These are phyloP conservation scores for Ecliptopera silaceata DNA, from an alignment of 2,888 invertebrate genomes.

Conservation along the genomic window DNA sequence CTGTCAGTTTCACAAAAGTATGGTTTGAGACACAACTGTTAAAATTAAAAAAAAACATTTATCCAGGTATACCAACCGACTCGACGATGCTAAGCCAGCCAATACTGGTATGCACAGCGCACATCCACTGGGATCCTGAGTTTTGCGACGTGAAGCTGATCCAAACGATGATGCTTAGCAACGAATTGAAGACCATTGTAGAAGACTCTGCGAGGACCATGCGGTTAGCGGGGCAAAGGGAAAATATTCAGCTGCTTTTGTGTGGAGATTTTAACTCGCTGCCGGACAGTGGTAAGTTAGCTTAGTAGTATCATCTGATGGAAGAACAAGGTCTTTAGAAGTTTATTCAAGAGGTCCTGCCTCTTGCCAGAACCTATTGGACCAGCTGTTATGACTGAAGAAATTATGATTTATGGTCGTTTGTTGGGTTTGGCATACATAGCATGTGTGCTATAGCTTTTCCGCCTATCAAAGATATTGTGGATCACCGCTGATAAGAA, in stretches of 20 bases:
- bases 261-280: constrained; percentile 99
- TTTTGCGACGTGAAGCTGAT: constrained; percentile 99
- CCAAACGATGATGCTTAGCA: constrained; percentile 99
- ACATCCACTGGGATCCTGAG: constrained; percentile 99
- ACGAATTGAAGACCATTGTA: constrained; percentile 94
- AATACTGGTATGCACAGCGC: constrained; percentile 97
- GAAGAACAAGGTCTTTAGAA: neutral
- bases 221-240: constrained; percentile 87
- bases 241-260: constrained; percentile 94
- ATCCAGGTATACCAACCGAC: constrained; percentile 87
- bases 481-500: neutral
- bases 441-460: no score
- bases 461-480: no score
- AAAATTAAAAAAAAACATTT: neutral
- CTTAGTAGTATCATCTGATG: neutral
- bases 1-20: no score
- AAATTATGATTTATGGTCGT: no score
- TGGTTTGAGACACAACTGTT: neutral
- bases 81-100: constrained; percentile 91
- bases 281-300: constrained; percentile 92
- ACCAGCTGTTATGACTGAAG: no score
- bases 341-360: no score
- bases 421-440: no score
- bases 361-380: no score
- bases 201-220: constrained; percentile 93